Base-by-base conservation (phyloP, 2,113 vertebrate species). In the Menidia beryllina region DNA sequence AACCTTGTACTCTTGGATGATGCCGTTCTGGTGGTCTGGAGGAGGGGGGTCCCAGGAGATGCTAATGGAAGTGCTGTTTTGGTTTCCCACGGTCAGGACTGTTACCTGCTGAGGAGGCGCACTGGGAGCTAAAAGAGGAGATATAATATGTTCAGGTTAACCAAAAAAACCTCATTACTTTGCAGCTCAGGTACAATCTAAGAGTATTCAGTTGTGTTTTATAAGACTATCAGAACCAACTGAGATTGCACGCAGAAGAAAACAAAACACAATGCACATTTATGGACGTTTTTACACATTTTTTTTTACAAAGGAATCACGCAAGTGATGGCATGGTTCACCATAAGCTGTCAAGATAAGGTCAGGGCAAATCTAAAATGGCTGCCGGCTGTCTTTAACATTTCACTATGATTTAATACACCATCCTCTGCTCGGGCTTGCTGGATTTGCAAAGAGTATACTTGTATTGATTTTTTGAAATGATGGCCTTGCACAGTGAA, bases 1-100 rank as follows among this genome's bases (percentile, higher is more conserved):
- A 86, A 98, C 98, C 97, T 96, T 98, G 81, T 99, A 99, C 81
- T 99, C 98, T 85, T 98, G 98, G 86, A 99, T 97, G 77, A 99
- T 94, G 89, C 98, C 97, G 34, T 99, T 99, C 89, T 99, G 98
- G 85, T 98, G 96, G 85, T 99, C 97, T 1, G 94, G 89, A 45
- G 97, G 96, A 55, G 98, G 97, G 10, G 97, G 97, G 76, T 99
- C 98, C 97, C 98, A 99, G 70, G 98, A 99, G 89, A 99, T 96
- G 90, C 97, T 99, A 77, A 99, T 99, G 61, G 97, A 98, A 15
- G 97, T 98, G 88, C 96, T 99, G 86, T 99, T 99, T 91, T 97
- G 96, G 84, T 87, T 98, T 80, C 97, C 97, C 56, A 98, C 96
- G 1, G 94, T 97, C 85, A 98, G 91, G 54, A 99, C 97, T 11